Evolutionary conservation across 2,113 vertebrate species (phyloP), one percentile per base, ranked within the genome.

Genomic region (Crypturellus undulatus): DNA sequence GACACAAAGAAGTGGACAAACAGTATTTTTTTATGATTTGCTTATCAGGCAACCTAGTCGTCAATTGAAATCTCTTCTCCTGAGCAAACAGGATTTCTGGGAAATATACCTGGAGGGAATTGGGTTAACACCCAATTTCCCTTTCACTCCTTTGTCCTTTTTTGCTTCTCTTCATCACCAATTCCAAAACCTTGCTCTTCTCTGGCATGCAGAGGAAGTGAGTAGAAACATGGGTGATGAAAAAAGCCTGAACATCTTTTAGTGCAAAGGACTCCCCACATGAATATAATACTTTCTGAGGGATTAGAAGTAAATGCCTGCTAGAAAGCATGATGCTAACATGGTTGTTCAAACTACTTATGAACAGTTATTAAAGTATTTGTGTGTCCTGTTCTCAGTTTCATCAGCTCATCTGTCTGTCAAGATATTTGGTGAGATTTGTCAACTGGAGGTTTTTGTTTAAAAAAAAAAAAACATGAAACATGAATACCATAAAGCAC

Each of bases 351-450:
- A 62, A 81, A 64, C 56, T 63, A 59, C 2, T 49, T 16, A 47
- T 60, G 52, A 93, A n/a, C 4, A 32, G 8, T 49, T 10, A 88
- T 15, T 1, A 0, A 9, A 70, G 21, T 0, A 0, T 30, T 34
- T 69, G 32, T 56, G n/a, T 34, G 25, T 12, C 8, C n/a, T n/a
- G 22, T 49, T 81, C 51, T 67, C 65, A 75, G 51, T 89, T 92
- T 84, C 60, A 89, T 64, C 30, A 93, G 40, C 2, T 51, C 40
- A 67, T 54, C 24, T 38, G 9, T 7, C 7, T 70, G 62, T 45
- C 20, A 64, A 69, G 7, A 26, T 43, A 67, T 89, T 81, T 70
- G 87, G 12, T 34, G 38, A 73, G 20, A 65, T 24, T 81, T 38
- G 69, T 59, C 32, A 71, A 13, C 5, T 12, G 6, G 11, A 3